phyloP scores from a whole-genome alignment of 2,888 invertebrate genomes.

The Parelbella ahira region DNA sequence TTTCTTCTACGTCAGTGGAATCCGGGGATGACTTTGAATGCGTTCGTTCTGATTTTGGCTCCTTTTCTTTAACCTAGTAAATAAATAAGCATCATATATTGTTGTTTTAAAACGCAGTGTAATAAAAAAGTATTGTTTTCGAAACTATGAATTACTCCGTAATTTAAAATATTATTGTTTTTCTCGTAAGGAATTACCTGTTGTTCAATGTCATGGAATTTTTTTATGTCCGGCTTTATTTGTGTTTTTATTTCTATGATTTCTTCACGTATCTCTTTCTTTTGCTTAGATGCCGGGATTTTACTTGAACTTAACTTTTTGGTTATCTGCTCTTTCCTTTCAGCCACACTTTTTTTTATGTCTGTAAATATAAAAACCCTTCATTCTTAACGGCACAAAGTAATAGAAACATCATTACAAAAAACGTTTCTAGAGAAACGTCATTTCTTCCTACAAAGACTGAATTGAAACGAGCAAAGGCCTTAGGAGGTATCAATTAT shows the following conservation, averaged over 20 bases:
- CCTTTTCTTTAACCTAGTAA: conserved; percentile 58
- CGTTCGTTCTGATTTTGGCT: conserved; percentile 61
- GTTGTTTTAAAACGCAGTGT: too few relatives aligned
- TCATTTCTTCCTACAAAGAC: too few relatives aligned
- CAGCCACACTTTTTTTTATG: conserved; percentile 86
- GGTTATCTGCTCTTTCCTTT: conserved; percentile 87
- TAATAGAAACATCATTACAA: too few relatives aligned
- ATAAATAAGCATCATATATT: too few relatives aligned
- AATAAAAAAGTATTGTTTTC: too few relatives aligned
- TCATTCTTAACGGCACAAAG: too few relatives aligned
- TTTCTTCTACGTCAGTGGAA: conserved; percentile 54
- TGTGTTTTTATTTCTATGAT: conserved; percentile 86
- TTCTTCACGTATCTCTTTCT: conserved; percentile 87
- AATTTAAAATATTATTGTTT: too few relatives aligned
- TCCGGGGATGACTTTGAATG: conserved; percentile 67
- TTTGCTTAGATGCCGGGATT: conserved; percentile 86
- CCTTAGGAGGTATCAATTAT: too few relatives aligned
- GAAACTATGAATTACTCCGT: too few relatives aligned
- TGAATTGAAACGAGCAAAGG: too few relatives aligned
- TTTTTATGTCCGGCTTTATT: conserved; percentile 79
- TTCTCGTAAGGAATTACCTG: conserved; percentile 65
- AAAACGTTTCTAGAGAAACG: too few relatives aligned
- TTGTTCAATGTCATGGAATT: conserved; percentile 75
- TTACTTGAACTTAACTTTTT: conserved; percentile 86
- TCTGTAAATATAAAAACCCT: conserved; percentile 45